phyloP scores from a whole-genome alignment of 2,888 invertebrate genomes.

The Protophormia terraenovae region DNA sequence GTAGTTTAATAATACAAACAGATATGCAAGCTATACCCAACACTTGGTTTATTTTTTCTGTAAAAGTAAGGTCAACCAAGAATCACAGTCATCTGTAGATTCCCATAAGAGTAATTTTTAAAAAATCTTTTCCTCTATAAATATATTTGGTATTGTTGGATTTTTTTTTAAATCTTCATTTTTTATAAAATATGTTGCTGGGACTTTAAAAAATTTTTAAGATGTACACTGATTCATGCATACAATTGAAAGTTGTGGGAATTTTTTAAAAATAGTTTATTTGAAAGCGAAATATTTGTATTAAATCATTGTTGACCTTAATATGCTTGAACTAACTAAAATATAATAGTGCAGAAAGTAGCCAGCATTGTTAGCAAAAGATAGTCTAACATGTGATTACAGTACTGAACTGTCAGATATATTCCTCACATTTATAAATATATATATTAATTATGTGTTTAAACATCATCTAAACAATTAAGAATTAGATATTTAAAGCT shows the following conservation, averaged over 20 bases:
- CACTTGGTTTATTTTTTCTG: not conserved
- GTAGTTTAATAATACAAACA: slow-evolving; percentile 36
- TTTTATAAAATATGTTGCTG: not conserved
- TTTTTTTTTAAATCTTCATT: not conserved
- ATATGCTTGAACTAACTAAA: too few species aligned
- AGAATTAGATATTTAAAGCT: too few species aligned
- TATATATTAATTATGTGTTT: too few species aligned
- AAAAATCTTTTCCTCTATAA: not conserved
- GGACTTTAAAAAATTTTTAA: not conserved
- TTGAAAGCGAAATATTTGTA: not conserved
- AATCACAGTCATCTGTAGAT: not conserved
- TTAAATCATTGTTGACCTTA: too few species aligned
- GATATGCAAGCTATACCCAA: not conserved
- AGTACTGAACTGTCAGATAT: too few species aligned
- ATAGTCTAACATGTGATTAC: too few species aligned
- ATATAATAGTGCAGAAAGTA: too few species aligned
- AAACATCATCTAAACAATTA: too few species aligned
- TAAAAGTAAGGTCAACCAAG: slow-evolving; percentile 9
- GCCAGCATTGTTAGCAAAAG: too few species aligned
- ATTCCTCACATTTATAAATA: too few species aligned
- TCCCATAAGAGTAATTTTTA: slow-evolving; percentile 1
- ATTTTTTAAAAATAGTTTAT: not conserved
- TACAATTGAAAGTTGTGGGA: not conserved
- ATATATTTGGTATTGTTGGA: not conserved
- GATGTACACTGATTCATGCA: too few species aligned